Evolutionary conservation across 2,113 vertebrate genomes (phyloP), one percentile per base, ranked within the genome.

Genomic region (Pipra filicauda): DNA sequence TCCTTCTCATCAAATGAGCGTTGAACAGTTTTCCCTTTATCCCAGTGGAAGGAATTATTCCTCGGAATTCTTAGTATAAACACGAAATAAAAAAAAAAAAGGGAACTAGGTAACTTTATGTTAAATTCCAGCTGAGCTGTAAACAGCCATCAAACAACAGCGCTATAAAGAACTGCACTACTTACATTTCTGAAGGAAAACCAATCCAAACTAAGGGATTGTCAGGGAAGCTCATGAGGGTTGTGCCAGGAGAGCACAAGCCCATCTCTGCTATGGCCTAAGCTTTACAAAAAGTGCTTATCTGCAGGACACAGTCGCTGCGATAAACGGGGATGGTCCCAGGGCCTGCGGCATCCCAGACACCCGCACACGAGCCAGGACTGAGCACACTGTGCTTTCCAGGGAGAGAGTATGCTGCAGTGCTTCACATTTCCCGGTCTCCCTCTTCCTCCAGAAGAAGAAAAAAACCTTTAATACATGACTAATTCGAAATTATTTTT

Each of bases 321-420:
- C 26, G 15, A 73, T 39, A 67, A 94, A 95, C 78, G 88, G 92
- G 93, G 93, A 79, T 92, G 94, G 93, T 86, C 88, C 91, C 49
- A 41, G 95, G 93, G 86, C 9, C 2, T 24, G 17, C 24, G 85
- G 49, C 64, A 76, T 43, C 88, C 87, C 67, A 61, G 18, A 70
- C 55, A 57, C 54, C 80, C 30, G 4, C 48, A 46, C 80, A n/a
- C 58, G 43, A 16, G 18, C 70, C 23, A 55, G 58, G 54, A 79
- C 85, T 91, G 71, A 57, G 43, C 66, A 91, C 59, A 89, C 95
- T 98, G 98, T 98, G 97, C 97, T 98, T 97, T 97, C 90, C 93
- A 58, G 30, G 23, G 94, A 91, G 72, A 95, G 75, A 28, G 91
- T 70, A 78, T 44, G 83, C 85, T 83, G 94, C 81, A 88, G 75